Percentiles rank a stretch among this genome's conserved stretches.
These are phyloP conservation scores for Drosophila kanapiae DNA, from an alignment of 1,140 invertebrate species.

Conservation along the genomic window DNA sequence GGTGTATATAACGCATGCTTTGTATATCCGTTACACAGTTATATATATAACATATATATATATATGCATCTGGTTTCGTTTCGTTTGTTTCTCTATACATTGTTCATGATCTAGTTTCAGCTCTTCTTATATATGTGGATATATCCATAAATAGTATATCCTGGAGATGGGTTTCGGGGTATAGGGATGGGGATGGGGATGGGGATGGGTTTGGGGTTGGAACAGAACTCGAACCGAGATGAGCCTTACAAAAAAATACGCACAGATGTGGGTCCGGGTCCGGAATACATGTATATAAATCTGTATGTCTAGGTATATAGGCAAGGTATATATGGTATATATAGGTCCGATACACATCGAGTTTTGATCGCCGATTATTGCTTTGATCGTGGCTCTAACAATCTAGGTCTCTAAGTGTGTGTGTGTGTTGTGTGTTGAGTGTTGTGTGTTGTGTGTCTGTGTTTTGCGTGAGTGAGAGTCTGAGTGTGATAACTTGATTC, in stretches of 20 bases:
- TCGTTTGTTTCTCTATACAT: constrained; percentile 63
- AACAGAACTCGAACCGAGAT: constrained; percentile 33
- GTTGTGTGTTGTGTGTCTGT: neutral
- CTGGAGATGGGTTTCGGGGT: neutral
- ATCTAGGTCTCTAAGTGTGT: constrained; percentile 57
- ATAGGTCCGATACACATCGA: constrained; percentile 21
- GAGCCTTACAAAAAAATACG: constrained; percentile 34
- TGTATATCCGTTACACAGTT: constrained; percentile 70
- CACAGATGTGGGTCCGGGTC: constrained; percentile 57
- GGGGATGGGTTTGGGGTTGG: neutral
- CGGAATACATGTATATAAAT: constrained; percentile 75
- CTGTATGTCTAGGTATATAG: constrained; percentile 62
- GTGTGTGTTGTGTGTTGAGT: neutral
- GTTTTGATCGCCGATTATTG: constrained; percentile 37
- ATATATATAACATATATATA: constrained; percentile 38
- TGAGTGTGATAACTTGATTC: constrained; percentile 52
- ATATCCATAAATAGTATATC: constrained; percentile 14
- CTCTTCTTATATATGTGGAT: constrained; percentile 63
- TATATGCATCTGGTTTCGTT: constrained; percentile 43
- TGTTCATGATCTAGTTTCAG: constrained; percentile 74
- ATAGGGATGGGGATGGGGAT: neutral
- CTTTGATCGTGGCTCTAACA: constrained; percentile 52
- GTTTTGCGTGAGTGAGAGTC: constrained; percentile 12
- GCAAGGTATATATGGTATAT: constrained; percentile 50
- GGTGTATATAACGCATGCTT: constrained; percentile 69